These are phyloP conservation scores for Margarornis squamiger DNA, from an alignment of 2,797 vertebrate species.

Conservation along the genomic window DNA sequence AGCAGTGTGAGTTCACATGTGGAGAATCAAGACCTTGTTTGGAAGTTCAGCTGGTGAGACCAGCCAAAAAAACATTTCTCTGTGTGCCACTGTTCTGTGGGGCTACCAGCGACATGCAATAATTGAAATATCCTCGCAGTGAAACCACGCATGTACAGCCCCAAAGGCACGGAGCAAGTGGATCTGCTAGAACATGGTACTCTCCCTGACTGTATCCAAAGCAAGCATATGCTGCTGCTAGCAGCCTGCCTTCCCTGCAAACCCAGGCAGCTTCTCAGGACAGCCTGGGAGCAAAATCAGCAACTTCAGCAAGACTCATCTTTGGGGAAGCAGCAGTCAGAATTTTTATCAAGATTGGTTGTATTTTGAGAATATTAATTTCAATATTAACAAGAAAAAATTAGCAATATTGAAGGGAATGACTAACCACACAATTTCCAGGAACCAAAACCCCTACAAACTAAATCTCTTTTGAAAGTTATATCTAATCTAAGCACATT, in stretches of 20 bases:
- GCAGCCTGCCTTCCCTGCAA: neutral
- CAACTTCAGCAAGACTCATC: conserved; percentile 16
- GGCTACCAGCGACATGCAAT: neutral
- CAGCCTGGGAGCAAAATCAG: neutral
- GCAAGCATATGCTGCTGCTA: neutral
- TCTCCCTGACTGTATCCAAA: neutral
- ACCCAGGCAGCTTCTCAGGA: neutral
- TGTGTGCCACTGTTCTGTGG: neutral
- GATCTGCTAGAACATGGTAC: neutral
- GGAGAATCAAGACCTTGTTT: neutral
- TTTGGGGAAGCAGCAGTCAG: neutral
- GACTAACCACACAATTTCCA: conserved; percentile 10
- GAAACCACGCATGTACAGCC: neutral
- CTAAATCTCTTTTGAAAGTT: conserved; percentile 5
- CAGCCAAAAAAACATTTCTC: neutral
- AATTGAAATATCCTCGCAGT: neutral
- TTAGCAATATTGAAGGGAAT: conserved; percentile 25
- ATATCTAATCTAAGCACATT: neutral
- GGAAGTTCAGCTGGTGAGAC: neutral
- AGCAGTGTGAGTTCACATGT: neutral
- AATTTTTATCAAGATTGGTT: conserved; percentile 24
- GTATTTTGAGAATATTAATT: conserved; percentile 24
- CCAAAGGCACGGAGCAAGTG: neutral
- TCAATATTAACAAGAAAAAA: conserved; percentile 38
- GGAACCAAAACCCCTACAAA: conserved; percentile 6